Evolutionary conservation across 37 sponge, comb jelly and placozoan species (phyloP).

Genomic region (Corticium candelabrum): DNA sequence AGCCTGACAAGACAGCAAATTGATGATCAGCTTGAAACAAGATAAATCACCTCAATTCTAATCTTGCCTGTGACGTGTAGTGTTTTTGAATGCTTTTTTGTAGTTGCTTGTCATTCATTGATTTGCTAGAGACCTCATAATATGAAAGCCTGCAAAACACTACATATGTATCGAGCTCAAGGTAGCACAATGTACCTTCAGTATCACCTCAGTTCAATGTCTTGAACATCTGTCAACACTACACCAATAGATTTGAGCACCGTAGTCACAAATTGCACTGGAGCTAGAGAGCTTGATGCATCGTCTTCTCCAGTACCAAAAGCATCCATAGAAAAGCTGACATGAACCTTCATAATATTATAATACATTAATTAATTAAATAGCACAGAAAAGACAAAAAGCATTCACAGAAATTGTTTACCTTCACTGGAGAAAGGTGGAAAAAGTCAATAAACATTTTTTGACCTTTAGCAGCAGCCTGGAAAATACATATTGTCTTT

Average conservation of each 20-base stretch:
- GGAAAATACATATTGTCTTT: not conserved
- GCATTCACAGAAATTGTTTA: slow-evolving; percentile 13
- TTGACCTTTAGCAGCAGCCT: not conserved
- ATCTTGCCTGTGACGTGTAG: slow-evolving; percentile 48
- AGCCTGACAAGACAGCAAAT: not conserved
- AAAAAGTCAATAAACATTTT: slow-evolving; percentile 40
- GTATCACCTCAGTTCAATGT: slow-evolving; percentile 10
- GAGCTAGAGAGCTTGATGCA: not conserved
- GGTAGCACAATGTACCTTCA: no score
- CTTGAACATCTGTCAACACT: not conserved
- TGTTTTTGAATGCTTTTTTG: slow-evolving; percentile 32
- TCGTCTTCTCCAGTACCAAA: not conserved
- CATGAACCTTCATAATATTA: slow-evolving; percentile 3
- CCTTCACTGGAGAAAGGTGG: slow-evolving; percentile 70
- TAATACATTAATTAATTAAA: not conserved
- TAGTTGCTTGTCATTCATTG: slow-evolving; percentile 23
- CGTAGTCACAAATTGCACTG: not conserved
- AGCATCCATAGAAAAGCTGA: not conserved
- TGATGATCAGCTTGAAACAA: not conserved
- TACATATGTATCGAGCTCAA: no score
- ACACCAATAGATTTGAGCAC: slow-evolving; percentile 3
- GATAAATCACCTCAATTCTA: not conserved
- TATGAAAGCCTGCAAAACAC: slow-evolving; percentile 29
- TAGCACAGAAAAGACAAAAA: not conserved
- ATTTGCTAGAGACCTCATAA: slow-evolving; percentile 48